Evolutionary conservation across 2,797 vertebrate species (phyloP).

Genomic region (Dermochelys coriacea): DNA sequence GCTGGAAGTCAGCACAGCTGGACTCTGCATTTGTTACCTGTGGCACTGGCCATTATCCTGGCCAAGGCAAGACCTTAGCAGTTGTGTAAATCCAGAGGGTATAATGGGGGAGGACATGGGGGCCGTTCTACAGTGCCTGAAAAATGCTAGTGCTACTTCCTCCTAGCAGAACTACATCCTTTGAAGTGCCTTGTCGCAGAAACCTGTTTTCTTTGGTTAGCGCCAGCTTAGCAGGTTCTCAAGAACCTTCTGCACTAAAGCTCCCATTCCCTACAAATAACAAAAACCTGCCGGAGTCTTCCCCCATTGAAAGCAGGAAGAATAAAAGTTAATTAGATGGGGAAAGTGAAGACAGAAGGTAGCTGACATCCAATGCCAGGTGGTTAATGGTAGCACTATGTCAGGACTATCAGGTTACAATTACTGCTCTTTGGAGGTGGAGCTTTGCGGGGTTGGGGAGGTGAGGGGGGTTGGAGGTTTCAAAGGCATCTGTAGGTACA

Average conservation of each 20-base stretch:
- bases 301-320: neutral
- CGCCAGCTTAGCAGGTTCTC: neutral
- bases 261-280: neutral
- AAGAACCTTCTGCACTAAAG: neutral
- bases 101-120: neutral
- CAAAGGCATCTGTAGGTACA: neutral
- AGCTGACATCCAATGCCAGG: constrained; percentile 8
- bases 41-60: neutral
- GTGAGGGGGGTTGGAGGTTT: neutral
- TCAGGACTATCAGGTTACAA: constrained; percentile 34
- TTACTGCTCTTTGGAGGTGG: constrained; percentile 6
- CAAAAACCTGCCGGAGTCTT: neutral
- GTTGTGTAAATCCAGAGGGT: neutral
- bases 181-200: neutral
- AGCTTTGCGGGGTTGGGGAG: neutral
- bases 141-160: neutral
- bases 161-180: neutral
- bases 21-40: neutral
- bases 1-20: neutral
- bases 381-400: neutral
- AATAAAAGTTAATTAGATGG: neutral
- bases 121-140: neutral
- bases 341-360: constrained; percentile 40
- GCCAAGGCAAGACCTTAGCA: neutral
- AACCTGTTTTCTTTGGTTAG: neutral